Base-by-base conservation (phyloP, 2,888 invertebrate species). In the Trichopoda pennipes region DNA sequence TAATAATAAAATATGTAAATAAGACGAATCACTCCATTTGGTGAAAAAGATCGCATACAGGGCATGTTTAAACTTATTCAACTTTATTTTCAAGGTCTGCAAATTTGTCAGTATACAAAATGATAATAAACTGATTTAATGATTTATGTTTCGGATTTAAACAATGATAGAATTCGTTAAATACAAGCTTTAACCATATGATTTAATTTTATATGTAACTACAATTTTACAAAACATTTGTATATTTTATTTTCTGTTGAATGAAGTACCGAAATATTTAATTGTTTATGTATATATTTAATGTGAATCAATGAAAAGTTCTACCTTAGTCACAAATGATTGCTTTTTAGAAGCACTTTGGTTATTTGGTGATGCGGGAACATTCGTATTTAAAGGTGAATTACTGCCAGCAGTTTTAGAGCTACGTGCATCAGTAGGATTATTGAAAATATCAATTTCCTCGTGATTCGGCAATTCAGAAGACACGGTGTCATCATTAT, bases 251-350 rank as follows among this genome's bases (percentile, higher is more conserved):
- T 44, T 44, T 44, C 14, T 44, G 16, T 42, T 35, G 9, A 35
- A 35, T 35, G 35, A 35, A 35, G 35, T 42, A 42, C 14, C 42
- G 12, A 14, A 49, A 38, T 14, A 12, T 49, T n/a, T 60, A 2
- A 58, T n/a, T 51, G 21, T 38, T 60, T 70, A 38, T 14, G 14
- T 56, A 79, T 1, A 32, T 19, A 56, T 77, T 28, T 86, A 90
- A 86, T 89, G 87, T 69, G 90, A 88, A 85, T 90, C 88, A 86
- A 90, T 85, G 86, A 88, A 90, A 86, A 91, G 85, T 85, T 90
- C 90, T 91, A 90, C 90, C 91, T 91, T 90, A 84, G 90, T 87
- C 58, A 86, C 87, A 86, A 88, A 89, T 12, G 87, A 86, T 51
- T 86, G 86, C 47, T 83, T 90, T 84, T 88, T 90, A 70, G 90